Conservation (phyloP, 2,888 invertebrate genomes). For the Cryptus viduatorius region DNA sequence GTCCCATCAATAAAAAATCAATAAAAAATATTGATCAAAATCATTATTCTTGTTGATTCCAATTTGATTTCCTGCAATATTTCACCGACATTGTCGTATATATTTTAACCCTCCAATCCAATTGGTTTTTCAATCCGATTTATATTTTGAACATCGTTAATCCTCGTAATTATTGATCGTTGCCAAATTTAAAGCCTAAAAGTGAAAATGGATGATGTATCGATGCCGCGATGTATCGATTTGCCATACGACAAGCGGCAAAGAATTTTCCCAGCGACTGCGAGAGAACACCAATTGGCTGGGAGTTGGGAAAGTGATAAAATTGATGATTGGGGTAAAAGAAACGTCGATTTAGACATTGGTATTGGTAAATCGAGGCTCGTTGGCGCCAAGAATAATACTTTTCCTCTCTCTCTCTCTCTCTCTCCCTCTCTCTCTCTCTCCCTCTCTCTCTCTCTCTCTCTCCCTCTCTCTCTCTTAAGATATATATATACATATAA, state of each 20-base stretch:
- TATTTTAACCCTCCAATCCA: too few relatives aligned
- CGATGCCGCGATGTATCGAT: neutral
- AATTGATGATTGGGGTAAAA: slow-evolving; percentile 15
- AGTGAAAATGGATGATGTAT: neutral
- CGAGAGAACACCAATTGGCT: neutral
- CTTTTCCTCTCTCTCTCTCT: neutral
- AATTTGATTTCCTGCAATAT: too few relatives aligned
- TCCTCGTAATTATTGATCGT: too few relatives aligned
- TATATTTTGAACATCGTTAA: too few relatives aligned
- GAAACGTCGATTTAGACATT: neutral
- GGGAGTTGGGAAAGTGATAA: slow-evolving; percentile 5
- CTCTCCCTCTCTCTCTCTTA: too few relatives aligned
- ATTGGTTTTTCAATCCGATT: too few relatives aligned
- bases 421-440: neutral
- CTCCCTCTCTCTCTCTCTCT: neutral
- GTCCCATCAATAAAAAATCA: too few relatives aligned
- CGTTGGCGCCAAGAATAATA: neutral
- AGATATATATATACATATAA: neutral
- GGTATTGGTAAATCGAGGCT: slow-evolving; percentile 8
- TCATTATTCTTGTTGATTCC: too few relatives aligned
- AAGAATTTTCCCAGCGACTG: neutral
- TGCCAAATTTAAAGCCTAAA: too few relatives aligned
- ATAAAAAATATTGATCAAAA: too few relatives aligned
- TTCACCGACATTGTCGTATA: too few relatives aligned
- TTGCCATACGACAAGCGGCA: neutral